Percentiles rank a stretch among this genome's conserved stretches.
phyloP scores from a whole-genome alignment of 1,140 invertebrate species.

The Magallana gigas region DNA sequence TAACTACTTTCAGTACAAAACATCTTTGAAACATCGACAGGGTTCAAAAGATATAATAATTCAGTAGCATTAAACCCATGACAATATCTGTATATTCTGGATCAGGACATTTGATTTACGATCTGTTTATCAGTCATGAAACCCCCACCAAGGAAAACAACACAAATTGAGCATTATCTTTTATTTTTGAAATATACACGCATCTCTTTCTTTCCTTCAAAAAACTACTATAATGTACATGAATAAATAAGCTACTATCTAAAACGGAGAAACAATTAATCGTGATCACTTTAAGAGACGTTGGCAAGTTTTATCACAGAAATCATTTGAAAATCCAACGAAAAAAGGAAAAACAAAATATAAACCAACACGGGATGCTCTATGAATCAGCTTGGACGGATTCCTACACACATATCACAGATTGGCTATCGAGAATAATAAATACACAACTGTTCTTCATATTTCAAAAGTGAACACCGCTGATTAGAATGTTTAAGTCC shows the following conservation, averaged over 20 bases:
- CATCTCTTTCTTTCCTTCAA: background rate
- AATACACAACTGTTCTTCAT: background rate
- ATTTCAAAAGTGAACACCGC: background rate
- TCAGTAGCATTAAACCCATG: no score
- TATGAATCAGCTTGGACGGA: background rate
- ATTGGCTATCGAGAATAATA: background rate
- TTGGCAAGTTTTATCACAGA: slow-evolving; percentile 22
- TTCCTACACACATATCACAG: background rate
- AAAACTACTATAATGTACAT: background rate
- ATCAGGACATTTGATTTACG: no score
- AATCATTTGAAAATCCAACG: background rate
- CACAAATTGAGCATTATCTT: background rate
- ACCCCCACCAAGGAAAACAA: no score
- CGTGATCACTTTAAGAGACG: background rate
- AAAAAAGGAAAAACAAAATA: background rate
- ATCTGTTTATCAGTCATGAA: no score
- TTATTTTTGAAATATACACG: slow-evolving; percentile 30
- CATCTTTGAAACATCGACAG: no score
- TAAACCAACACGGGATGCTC: background rate
- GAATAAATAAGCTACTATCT: background rate
- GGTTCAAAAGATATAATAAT: no score
- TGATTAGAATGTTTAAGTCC: background rate
- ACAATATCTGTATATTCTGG: no score
- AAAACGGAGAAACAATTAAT: background rate
- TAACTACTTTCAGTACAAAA: no score